Percentiles rank a stretch among this genome's conserved stretches.
These are phyloP conservation scores for Opisthograptis luteolata DNA, from an alignment of 2,888 invertebrate genomes.

Conservation along the genomic window DNA sequence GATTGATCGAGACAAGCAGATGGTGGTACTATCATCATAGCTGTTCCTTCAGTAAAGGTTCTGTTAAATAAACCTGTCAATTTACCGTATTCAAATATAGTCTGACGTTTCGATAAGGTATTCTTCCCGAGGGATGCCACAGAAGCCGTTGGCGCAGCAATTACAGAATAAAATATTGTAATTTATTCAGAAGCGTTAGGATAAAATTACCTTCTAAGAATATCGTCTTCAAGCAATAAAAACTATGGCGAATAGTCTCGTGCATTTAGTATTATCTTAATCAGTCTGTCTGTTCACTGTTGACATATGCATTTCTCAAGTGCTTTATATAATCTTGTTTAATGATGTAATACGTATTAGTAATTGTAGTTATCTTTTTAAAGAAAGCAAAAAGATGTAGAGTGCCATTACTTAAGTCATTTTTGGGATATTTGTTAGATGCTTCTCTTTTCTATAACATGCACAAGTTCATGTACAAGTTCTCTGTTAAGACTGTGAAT, in stretches of 20 bases:
- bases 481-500: not conserved
- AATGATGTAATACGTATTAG: too few relatives aligned
- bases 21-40: constrained; percentile 15
- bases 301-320: too few relatives aligned
- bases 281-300: too few relatives aligned
- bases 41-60: constrained; percentile 30
- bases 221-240: constrained; percentile 3
- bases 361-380: too few relatives aligned
- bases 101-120: constrained; percentile 36
- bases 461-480: too few relatives aligned
- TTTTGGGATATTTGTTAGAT: too few relatives aligned
- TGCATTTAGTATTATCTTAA: too few relatives aligned
- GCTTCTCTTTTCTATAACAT: too few relatives aligned
- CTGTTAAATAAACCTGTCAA: constrained; percentile 39
- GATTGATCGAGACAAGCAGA: constrained; percentile 17
- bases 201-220: constrained; percentile 21
- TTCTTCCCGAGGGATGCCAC: constrained; percentile 28
- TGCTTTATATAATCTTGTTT: too few relatives aligned
- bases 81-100: constrained; percentile 36
- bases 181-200: constrained; percentile 30
- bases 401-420: too few relatives aligned
- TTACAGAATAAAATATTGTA: constrained; percentile 38
- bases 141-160: constrained; percentile 35
- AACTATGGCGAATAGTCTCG: constrained; percentile 16
- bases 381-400: too few relatives aligned